phyloP scores from a whole-genome alignment of 2,113 vertebrate genomes.

The Entelurus aequoreus region DNA sequence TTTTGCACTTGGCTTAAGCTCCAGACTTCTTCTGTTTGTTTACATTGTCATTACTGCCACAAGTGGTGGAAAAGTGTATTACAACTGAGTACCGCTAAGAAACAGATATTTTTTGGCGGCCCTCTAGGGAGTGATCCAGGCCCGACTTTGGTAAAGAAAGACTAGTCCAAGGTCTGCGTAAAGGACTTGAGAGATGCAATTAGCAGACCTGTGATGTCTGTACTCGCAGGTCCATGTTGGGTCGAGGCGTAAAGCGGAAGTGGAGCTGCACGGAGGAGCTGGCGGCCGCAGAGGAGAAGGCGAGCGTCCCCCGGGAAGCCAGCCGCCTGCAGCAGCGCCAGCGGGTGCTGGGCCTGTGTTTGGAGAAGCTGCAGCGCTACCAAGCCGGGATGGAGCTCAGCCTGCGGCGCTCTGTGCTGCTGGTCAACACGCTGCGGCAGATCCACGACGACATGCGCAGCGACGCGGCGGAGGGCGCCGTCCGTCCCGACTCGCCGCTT shows the following conservation, averaged over 20 bases:
- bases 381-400: slow-evolving; percentile 79
- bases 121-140: too few relatives aligned
- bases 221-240: slow-evolving; percentile 79
- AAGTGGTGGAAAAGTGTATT: too few relatives aligned
- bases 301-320: slow-evolving; percentile 31
- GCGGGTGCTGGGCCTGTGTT: slow-evolving; percentile 80
- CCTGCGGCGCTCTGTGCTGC: slow-evolving; percentile 81
- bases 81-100: too few relatives aligned
- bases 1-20: too few relatives aligned
- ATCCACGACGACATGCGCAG: slow-evolving; percentile 76
- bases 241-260: slow-evolving; percentile 83
- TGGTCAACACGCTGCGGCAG: slow-evolving; percentile 81
- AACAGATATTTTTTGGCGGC: too few relatives aligned
- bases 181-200: too few relatives aligned
- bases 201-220: too few relatives aligned
- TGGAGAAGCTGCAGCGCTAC: slow-evolving; percentile 80
- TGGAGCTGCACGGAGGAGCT: slow-evolving; percentile 77
- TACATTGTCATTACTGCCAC: too few relatives aligned
- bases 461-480: slow-evolving; percentile 51
- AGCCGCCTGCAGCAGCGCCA: slow-evolving; percentile 78
- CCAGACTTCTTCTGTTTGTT: too few relatives aligned
- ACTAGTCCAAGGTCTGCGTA: too few relatives aligned
- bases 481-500: slow-evolving; percentile 44
- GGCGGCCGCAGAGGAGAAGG: slow-evolving; percentile 59
- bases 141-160: too few relatives aligned